These are phyloP conservation scores for Nothobranchius kuhntae DNA, from an alignment of 2,113 vertebrate genomes.

Conservation along the genomic window DNA sequence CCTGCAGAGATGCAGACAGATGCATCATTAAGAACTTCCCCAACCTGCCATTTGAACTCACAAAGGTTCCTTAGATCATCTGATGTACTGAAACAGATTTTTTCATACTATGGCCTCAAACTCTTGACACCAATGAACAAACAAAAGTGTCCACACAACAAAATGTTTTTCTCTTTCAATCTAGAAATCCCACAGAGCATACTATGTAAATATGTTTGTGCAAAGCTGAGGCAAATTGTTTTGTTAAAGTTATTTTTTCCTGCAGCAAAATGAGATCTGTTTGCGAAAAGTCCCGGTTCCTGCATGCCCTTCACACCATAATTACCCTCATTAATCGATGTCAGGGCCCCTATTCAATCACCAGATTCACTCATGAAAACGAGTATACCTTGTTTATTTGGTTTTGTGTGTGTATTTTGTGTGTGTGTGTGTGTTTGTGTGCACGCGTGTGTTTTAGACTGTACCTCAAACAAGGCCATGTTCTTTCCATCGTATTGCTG, in stretches of 20 bases:
- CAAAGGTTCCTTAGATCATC: slow-evolving; percentile 6
- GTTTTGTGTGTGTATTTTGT: slow-evolving; percentile 14
- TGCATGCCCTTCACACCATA: slow-evolving; percentile 65
- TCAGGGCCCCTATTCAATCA: slow-evolving; percentile 58
- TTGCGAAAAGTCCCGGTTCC: slow-evolving; percentile 56
- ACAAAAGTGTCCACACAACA: not conserved
- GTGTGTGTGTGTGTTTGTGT: slow-evolving; percentile 12
- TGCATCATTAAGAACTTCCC: not conserved
- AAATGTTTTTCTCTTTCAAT: slow-evolving; percentile 20
- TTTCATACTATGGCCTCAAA: not conserved
- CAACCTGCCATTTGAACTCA: not conserved
- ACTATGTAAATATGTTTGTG: slow-evolving; percentile 42
- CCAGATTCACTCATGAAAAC: slow-evolving; percentile 13
- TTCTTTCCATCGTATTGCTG: slow-evolving; percentile 95
- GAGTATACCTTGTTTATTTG: slow-evolving; percentile 7
- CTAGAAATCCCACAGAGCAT: slow-evolving; percentile 28
- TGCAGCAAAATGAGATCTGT: slow-evolving; percentile 32
- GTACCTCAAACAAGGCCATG: slow-evolving; percentile 98
- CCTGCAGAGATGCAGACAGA: slow-evolving; percentile 72
- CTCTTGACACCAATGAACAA: slow-evolving; percentile 8
- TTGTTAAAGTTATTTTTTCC: slow-evolving; percentile 35
- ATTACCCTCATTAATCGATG: slow-evolving; percentile 72
- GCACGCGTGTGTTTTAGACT: not conserved
- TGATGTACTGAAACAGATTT: not conserved
- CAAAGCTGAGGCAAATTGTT: slow-evolving; percentile 33